Percentiles rank a stretch among this genome's conserved stretches.
Conservation (phyloP, 2,888 invertebrate species). For the Cephus nigrinus region DNA sequence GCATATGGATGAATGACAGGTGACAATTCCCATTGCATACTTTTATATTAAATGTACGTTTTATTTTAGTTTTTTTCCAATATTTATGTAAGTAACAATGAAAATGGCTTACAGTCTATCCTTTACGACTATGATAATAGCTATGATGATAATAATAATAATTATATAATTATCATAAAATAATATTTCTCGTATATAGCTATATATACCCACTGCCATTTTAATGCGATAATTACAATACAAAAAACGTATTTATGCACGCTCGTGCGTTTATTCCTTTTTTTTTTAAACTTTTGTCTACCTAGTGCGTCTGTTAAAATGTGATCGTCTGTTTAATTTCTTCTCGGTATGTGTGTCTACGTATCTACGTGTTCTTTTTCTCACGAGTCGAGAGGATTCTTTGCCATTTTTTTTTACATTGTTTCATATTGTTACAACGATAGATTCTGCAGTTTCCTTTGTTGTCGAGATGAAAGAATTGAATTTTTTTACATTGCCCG, state of each 20-base stretch:
- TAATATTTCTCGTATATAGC: conserved; percentile 54
- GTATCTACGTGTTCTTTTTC: too few relatives aligned
- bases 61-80: conserved; percentile 61
- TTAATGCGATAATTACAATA: conserved; percentile 33
- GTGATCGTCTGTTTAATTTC: too few relatives aligned
- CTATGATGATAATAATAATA: conserved; percentile 49
- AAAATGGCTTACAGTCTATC: conserved; percentile 62
- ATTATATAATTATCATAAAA: conserved; percentile 49
- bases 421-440: too few relatives aligned
- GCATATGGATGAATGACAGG: too few relatives aligned
- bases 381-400: too few relatives aligned
- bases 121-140: conserved; percentile 58
- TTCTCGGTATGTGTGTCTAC: too few relatives aligned
- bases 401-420: too few relatives aligned
- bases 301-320: too few relatives aligned
- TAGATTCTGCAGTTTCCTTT: too few relatives aligned
- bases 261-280: conserved; percentile 18
- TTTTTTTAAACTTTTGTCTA: conserved; percentile 22
- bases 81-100: conserved; percentile 67
- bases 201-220: conserved; percentile 59
- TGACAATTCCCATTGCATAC: too few relatives aligned
- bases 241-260: not conserved
- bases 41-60: conserved; percentile 64
- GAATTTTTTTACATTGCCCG: too few relatives aligned
- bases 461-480: too few relatives aligned